Conservation (phyloP, 2,113 vertebrate species). For the Aldabrachelys gigantea region DNA sequence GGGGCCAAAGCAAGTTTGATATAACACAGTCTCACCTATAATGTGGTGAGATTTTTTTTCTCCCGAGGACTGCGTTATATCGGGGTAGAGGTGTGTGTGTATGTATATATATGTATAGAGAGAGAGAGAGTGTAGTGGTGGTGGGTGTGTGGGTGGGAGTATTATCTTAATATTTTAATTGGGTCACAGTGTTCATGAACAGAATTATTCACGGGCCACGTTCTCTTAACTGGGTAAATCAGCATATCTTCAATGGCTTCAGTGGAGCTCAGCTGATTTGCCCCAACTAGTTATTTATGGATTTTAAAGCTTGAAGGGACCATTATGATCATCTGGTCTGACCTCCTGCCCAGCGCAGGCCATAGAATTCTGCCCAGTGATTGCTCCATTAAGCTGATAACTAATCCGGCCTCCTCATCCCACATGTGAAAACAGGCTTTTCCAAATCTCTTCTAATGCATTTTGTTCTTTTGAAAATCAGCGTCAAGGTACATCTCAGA, state of each 20-base stretch:
- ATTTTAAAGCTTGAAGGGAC: background rate
- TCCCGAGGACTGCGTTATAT: no score
- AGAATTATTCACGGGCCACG: background rate
- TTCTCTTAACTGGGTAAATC: background rate
- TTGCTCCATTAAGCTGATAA: background rate
- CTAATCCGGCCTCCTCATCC: background rate
- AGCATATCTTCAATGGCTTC: background rate
- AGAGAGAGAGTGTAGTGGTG: no score
- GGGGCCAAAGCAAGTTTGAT: no score
- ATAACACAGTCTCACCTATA: no score
- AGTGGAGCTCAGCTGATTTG: background rate
- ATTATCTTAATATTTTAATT: background rate
- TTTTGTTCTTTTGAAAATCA: constrained; percentile 48
- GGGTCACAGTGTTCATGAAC: background rate
- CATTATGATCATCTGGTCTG: background rate
- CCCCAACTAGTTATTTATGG: background rate
- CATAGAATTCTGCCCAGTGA: rapidly evolving
- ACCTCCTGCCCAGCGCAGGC: background rate
- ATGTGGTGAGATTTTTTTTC: no score
- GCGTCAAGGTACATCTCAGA: constrained; percentile 91
- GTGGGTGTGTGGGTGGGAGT: background rate
- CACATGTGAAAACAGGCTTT: background rate
- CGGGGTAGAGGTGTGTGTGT: background rate
- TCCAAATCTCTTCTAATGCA: background rate
- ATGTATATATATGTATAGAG: rapidly evolving